Base-by-base conservation (phyloP, 2,888 invertebrate genomes). In the Danaus chrysippus region DNA sequence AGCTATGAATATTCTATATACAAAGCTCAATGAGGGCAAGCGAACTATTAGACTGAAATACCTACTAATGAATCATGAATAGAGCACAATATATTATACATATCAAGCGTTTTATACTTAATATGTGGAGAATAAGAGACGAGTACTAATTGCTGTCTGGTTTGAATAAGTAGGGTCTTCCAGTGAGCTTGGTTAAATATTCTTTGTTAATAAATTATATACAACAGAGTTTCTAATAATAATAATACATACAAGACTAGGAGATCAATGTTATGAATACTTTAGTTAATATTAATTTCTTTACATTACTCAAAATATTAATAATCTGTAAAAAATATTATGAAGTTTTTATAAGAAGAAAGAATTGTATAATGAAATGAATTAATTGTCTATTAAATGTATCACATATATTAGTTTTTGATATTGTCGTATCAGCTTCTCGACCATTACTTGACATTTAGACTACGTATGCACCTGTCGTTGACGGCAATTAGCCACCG, bases 381-480 rank as follows among this genome's bases (percentile, higher is more conserved):
- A 34, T 34, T 1, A 34, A 34, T 34, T 34, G 23, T 34, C 23
- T 5, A 34, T 34, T 34, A 34, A 2, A 34, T 34, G 6, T 34
- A 6, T 34, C 3, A 34, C 23, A 34, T 34, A 34, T 34, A 34
- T 34, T 34, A 34, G 23, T 34, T 34, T 34, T 34, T 34, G 23
- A 34, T 34, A 34, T 34, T 34, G 6, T 34, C 23, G 23, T 34
- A 34, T 34, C 23, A 62, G 54, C 57, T 61, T 61, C 58, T 56
- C 54, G 49, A 42, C 41, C 61, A 63, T 44, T 56, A 79, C 76
- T 83, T 81, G 76, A 76, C 80, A 83, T 83, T 83, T 82, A 76
- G 75, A 71, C 70, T 73, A 77, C 72, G 76, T 72, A 75, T 73
- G 73, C 83, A 82, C 80, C 82, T 82, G 83, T 78, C 77, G 75